phyloP scores from a whole-genome alignment of 2,888 invertebrate species.

The Yponomeuta evonymella region DNA sequence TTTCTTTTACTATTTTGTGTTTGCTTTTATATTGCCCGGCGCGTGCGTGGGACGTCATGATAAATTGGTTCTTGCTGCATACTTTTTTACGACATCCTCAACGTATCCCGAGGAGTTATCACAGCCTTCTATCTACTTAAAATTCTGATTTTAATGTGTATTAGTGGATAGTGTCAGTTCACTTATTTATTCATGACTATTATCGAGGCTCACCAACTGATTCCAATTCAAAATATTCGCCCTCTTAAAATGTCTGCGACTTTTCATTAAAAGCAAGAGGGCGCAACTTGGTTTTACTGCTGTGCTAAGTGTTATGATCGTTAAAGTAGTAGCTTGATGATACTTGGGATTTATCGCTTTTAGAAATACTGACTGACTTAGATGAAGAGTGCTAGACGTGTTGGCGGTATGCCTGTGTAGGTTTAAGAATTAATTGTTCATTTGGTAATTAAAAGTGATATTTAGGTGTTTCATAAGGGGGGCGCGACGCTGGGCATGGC shows the following conservation, averaged over 20 bases:
- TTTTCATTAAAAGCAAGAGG: constrained; percentile 47
- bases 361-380: constrained; percentile 11
- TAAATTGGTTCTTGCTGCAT: constrained; percentile 61
- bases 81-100: constrained; percentile 10
- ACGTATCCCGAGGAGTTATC: constrained; percentile 45
- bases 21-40: constrained; percentile 57
- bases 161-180: constrained; percentile 35
- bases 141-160: constrained; percentile 46
- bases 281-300: constrained; percentile 44
- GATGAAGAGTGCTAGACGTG: background rate
- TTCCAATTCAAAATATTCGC: constrained; percentile 15
- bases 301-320: constrained; percentile 26
- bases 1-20: constrained; percentile 56
- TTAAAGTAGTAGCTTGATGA: constrained; percentile 1
- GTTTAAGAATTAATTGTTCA: background rate
- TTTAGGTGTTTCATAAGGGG: constrained; percentile 22
- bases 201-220: constrained; percentile 19
- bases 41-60: constrained; percentile 69
- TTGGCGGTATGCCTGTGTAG: background rate
- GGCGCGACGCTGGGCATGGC: constrained; percentile 47
- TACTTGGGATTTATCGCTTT: constrained; percentile 11
- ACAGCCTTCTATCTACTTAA: constrained; percentile 47
- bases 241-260: constrained; percentile 32
- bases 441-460: constrained; percentile 7
- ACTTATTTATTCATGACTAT: constrained; percentile 25